Percentiles rank a stretch among this genome's conserved stretches.
These are phyloP conservation scores for Chrysomallon squamiferum DNA, from an alignment of 1,140 invertebrate genomes.

Conservation along the genomic window DNA sequence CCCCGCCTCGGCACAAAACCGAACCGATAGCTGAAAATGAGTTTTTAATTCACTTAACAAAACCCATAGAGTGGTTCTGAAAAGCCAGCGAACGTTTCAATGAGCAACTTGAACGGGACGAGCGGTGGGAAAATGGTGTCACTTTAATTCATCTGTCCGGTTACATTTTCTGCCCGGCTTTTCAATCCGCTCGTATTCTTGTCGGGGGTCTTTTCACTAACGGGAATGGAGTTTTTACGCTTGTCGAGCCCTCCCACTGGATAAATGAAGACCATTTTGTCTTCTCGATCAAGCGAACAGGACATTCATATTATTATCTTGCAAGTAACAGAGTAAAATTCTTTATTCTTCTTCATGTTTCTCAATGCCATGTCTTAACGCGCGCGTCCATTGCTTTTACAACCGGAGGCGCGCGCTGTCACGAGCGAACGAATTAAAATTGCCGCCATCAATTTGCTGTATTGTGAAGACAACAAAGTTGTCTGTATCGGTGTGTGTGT, in stretches of 20 bases:
- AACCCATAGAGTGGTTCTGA: constrained; percentile 18
- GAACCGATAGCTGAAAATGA: constrained; percentile 18
- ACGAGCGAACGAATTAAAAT: too few species aligned
- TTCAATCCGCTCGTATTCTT: not conserved
- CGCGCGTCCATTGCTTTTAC: too few species aligned
- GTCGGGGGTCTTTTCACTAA: not conserved
- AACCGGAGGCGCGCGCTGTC: too few species aligned
- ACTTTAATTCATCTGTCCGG: constrained; percentile 11
- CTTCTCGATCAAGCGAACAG: not conserved
- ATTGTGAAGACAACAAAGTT: too few species aligned
- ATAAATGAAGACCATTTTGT: not conserved
- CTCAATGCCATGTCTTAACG: too few species aligned
- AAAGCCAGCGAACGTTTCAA: constrained; percentile 16
- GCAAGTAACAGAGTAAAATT: too few species aligned
- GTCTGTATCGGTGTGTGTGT: too few species aligned
- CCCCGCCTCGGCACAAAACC: not conserved
- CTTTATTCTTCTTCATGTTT: too few species aligned
- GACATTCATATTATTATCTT: too few species aligned
- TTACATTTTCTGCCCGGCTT: not conserved
- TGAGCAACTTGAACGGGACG: constrained; percentile 9
- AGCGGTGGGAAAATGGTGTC: constrained; percentile 10
- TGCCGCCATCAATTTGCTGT: too few species aligned
- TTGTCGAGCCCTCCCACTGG: constrained; percentile 1
- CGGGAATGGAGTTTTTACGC: not conserved
- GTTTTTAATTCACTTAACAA: constrained; percentile 34